Conservation (phyloP, 2,888 invertebrate species). For the Folsomia candida region DNA sequence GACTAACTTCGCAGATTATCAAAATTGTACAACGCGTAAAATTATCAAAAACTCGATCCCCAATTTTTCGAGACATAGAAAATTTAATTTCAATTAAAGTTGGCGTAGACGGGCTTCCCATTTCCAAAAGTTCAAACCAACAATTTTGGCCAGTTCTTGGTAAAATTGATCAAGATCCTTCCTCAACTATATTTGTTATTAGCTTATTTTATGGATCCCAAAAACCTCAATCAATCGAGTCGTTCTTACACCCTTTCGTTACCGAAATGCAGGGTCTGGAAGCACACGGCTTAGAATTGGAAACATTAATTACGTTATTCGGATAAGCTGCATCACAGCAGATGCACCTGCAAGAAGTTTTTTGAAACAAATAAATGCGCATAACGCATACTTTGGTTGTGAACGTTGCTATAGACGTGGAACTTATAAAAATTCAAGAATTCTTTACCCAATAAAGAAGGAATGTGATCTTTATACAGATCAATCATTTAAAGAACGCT, state of each 20-base stretch:
- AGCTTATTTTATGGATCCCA: neutral
- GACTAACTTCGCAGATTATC: neutral
- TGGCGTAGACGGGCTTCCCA: slow-evolving; percentile 19
- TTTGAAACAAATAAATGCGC: slow-evolving; percentile 8
- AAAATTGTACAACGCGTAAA: neutral
- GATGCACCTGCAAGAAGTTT: slow-evolving; percentile 9
- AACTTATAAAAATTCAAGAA: neutral
- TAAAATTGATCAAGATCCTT: neutral
- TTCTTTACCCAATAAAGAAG: too few species aligned
- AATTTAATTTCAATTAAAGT: slow-evolving; percentile 16
- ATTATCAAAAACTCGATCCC: neutral
- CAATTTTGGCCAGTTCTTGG: slow-evolving; percentile 22
- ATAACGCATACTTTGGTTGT: slow-evolving; percentile 17
- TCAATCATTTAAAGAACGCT: neutral
- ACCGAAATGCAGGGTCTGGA: slow-evolving; percentile 3
- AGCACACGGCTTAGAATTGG: neutral
- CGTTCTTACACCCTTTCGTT: slow-evolving; percentile 1
- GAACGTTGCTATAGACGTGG: slow-evolving; percentile 7
- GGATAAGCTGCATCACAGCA: neutral
- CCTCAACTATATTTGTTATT: neutral
- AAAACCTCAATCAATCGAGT: neutral
- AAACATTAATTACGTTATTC: neutral
- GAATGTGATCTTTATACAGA: neutral
- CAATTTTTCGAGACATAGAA: neutral
- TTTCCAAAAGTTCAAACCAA: slow-evolving; percentile 9